Base-by-base conservation (phyloP, 2,888 invertebrate species). In the Meganola albula region DNA sequence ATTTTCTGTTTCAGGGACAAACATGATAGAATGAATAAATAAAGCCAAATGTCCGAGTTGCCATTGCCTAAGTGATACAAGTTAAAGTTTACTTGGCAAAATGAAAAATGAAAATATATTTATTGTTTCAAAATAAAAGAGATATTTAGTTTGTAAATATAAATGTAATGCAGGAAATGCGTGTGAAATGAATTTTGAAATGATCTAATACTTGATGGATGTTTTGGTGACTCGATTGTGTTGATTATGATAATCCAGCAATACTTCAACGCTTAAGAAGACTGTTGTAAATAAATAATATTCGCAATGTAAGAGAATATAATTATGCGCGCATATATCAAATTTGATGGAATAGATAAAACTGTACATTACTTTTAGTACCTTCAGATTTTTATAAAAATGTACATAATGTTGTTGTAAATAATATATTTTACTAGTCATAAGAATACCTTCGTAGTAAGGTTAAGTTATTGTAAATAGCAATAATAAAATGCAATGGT, bases 401-500 rank as follows among this genome's bases (percentile, higher is more conserved):
- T 65, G 59, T 67, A 62, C 50, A 64, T 62, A 65, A 43, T 52
- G 52, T 56, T 65, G 50, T 39, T 73, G 68, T 75, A 73, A 53
- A 67, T 64, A 44, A 47, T 5, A 68, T 60, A 54, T 54, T 57
- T 58, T 59, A 61, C 61, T 74, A 77, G 70, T 65, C 60, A 45
- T 75, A 76, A 75, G 74, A 37, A 34, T 64, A 63, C 68, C 67
- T 70, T 67, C 56, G 25, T 36, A 30, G 24, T 57, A 59, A 63
- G 67, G 68, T 63, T 67, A 54, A 60, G 41, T 37, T 54, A 51
- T 49, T 74, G 68, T 73, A 72, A 55, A 74, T 69, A 69, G 33
- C 42, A 42, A 44, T 61, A 67, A 66, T 71, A 64, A 66, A 60
- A 63, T 63, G 52, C 48, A 59, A 56, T 55, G 35, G 42, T 53